Base-by-base conservation (phyloP, 2,797 vertebrate genomes). In the Melanogrammus aeglefinus region DNA sequence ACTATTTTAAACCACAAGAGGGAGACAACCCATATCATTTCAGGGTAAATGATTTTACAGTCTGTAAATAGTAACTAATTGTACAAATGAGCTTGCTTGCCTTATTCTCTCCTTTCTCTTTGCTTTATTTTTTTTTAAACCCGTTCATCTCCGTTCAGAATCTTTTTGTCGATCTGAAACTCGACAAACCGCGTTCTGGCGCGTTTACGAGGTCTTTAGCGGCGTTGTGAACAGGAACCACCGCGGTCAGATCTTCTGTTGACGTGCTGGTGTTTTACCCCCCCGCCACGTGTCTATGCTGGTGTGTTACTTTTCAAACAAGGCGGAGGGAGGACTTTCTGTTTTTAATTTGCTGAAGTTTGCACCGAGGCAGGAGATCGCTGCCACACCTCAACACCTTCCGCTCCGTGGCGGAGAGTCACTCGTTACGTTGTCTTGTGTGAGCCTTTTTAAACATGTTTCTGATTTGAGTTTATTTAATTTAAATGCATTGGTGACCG, bases 31-130 rank as follows among this genome's bases (percentile, higher is more conserved):
- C 47, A 41, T 87, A 80, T 51, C 85, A 81, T 84, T 73, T 76
- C 31, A 16, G 78, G 80, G 71, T 79, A 71, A 78, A 75, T 80
- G 75, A 84, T 82, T 84, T 82, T 80, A 86, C 75, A 80, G 75
- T 74, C 51, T 93, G 91, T 93, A 91, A 81, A 92, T 91, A 90
- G 66, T 83, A 84, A 86, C 84, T 83, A 75, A 87, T 85, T 92
- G 91, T 92, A 91, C 77, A 92, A 80, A 83, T 84, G 82, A 91
- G 91, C 90, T 92, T 92, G 88, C 90, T 92, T 92, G 91, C 90
- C 92, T 93, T 93, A 91, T 88, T 88, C 79, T 86, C 80, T 88
- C 78, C 84, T 76, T 84, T 81, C 87, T 77, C 84, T 75, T 85
- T 88, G 79, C 86, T 81, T 86, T 78, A 84, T 76, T 84, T 81